phyloP scores from a whole-genome alignment of 2,797 vertebrate species.

The Cottoperca gobio region DNA sequence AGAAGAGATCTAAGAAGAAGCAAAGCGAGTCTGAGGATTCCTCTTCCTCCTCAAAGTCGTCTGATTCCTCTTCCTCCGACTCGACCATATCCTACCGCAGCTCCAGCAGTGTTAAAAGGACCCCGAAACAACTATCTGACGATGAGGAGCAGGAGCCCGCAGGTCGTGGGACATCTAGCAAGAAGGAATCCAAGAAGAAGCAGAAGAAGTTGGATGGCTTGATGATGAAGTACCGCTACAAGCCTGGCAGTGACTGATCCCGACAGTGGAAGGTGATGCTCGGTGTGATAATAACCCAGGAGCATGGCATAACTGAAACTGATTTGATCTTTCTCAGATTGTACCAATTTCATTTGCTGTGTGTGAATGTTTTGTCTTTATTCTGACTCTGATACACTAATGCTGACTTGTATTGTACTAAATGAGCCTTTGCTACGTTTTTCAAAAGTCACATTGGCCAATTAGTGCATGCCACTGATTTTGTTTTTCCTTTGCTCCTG shows the following conservation, averaged over 20 bases:
- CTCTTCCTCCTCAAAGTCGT: conserved; percentile 83
- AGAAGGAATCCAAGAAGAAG: conserved; percentile 89
- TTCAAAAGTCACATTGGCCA: conserved; percentile 14
- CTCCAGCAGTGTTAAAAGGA: conserved; percentile 92
- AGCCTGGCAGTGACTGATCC: conserved; percentile 94
- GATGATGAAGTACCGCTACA: conserved; percentile 99
- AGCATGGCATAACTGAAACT: conserved; percentile 32
- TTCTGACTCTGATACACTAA: conserved; percentile 16
- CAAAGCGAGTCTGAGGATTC: conserved; percentile 80
- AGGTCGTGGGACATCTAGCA: conserved; percentile 61
- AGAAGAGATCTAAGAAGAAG: conserved; percentile 87
- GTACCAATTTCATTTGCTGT: conserved; percentile 52
- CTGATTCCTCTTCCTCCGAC: conserved; percentile 72
- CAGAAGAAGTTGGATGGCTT: conserved; percentile 93
- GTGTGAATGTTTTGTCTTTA: conserved; percentile 6
- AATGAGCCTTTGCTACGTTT: not conserved
- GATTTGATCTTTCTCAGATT: conserved; percentile 24
- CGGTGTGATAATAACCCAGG: conserved; percentile 80
- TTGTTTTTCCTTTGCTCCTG: conserved; percentile 1
- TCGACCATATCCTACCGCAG: conserved; percentile 93
- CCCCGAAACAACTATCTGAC: conserved; percentile 69
- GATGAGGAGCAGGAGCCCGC: conserved; percentile 59
- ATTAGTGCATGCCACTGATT: conserved; percentile 1
- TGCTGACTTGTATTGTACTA: not conserved
- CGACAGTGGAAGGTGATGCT: conserved; percentile 86